A percentile compares a stretch with the other conserved stretches of the same genome.
Evolutionary conservation across 2,888 invertebrate genomes (phyloP).

Genomic region (Rotaria socialis): DNA sequence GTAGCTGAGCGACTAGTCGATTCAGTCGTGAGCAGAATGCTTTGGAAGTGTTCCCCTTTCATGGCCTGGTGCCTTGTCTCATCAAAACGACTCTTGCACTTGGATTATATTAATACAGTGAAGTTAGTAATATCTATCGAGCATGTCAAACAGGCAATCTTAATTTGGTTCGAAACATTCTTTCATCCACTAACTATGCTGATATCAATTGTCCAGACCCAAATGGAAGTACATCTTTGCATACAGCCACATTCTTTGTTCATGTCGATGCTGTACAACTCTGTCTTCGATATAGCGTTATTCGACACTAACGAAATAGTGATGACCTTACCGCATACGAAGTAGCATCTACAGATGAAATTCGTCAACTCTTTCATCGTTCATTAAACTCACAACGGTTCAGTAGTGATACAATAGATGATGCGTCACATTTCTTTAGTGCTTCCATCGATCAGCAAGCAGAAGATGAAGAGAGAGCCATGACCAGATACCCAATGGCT

Average conservation of each 20-base stretch:
- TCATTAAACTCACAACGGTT: too few relatives aligned
- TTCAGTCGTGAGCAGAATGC: too few relatives aligned
- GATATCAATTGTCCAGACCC: neutral
- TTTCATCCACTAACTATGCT: neutral
- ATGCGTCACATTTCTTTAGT: too few relatives aligned
- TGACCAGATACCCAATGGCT: too few relatives aligned
- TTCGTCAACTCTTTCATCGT: neutral
- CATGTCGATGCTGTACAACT: neutral
- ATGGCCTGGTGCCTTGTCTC: too few relatives aligned
- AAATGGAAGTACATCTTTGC: neutral
- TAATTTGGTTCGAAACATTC: neutral
- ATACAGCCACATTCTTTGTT: neutral
- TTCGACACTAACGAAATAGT: neutral
- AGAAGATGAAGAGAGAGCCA: too few relatives aligned
- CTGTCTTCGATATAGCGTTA: neutral
- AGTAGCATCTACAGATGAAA: neutral
- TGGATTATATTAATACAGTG: neutral
- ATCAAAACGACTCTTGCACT: too few relatives aligned
- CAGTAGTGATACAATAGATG: too few relatives aligned
- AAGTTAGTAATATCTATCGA: neutral
- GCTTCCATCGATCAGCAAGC: too few relatives aligned
- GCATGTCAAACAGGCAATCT: neutral
- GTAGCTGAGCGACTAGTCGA: too few relatives aligned
- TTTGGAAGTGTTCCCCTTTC: too few relatives aligned
- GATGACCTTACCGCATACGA: neutral